Base-by-base conservation (phyloP, 1,140 invertebrate genomes). In the Drosophila arawakana region DNA sequence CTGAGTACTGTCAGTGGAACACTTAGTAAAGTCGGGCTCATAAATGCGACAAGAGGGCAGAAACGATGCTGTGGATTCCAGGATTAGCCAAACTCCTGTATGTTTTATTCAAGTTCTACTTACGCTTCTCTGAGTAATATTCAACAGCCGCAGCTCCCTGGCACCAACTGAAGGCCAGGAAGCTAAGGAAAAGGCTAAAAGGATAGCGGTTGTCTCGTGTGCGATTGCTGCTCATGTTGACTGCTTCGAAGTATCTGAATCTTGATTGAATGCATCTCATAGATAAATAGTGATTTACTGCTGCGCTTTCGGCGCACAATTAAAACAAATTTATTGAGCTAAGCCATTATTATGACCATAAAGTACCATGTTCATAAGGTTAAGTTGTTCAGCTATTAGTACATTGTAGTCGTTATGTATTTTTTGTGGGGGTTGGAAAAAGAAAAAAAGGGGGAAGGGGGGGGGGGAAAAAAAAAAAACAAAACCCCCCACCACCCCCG, bases 1-100 rank as follows among this genome's bases (percentile, higher is more conserved):
- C 92, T 95, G 95, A 2, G 95, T 93, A 30, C 94, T 94, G 47
- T 93, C 88, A n/a, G 93, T 93, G 1, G 94, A 95, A 84, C 95
- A 95, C 63, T 95, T 94, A 18, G 93, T 93, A 69, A 95, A 95
- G 59, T 94, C 93, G 10, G 93, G 94, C 89, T 94, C 93, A 72
- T 93, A 94, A 81, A 94, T 94, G 59, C 93, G 92, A 82, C 95
- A 95, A 44, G 95, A 95, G 76, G 94, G 93, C 46, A 95, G 93
- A 81, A 93, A 95, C 84, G 92, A 92, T 10, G 95, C 95, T 95
- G 85, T 81, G 93, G 92, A 63, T 15, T 2, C 25, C 25, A 30
- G 25, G 0, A n/a, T 18, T 8, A 30, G 6, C 25, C 7, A 41
- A 21, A 9, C 13, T 18, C 11, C 15, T 9, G 25, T n/a, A 0